Conservation (phyloP, 2,113 vertebrate species). For the Columbina picui region DNA sequence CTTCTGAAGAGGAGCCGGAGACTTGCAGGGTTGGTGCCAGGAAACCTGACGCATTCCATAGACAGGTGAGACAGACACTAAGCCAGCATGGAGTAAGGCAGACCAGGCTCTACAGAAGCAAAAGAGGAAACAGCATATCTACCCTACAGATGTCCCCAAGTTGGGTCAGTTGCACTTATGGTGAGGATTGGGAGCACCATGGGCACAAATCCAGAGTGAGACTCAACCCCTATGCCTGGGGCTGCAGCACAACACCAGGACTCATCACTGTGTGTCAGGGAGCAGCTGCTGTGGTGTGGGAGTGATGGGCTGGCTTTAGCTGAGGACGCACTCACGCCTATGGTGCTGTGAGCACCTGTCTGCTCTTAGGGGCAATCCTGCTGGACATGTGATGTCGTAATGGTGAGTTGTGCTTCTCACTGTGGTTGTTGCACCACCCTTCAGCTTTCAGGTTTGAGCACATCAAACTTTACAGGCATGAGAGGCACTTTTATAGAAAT, state of each 20-base stretch:
- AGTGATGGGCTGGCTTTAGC: neutral
- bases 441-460: neutral
- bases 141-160: neutral
- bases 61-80: neutral
- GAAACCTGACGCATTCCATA: neutral
- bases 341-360: neutral
- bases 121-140: neutral
- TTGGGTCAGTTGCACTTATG: neutral
- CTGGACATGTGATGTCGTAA: neutral
- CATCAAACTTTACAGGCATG: neutral
- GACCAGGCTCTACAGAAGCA: neutral
- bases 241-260: neutral
- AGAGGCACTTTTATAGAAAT: neutral
- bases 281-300: neutral
- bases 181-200: neutral
- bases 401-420: neutral
- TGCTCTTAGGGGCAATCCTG: neutral
- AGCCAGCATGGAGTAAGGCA: rapidly evolving
- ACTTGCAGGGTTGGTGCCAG: neutral
- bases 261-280: rapidly evolving
- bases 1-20: neutral
- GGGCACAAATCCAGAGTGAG: neutral
- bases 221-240: neutral
- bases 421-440: neutral
- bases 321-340: rapidly evolving